Percentiles rank a stretch among this genome's conserved stretches.
Conservation (phyloP, 2,888 invertebrate genomes). For the Philopedon plagiatum region DNA sequence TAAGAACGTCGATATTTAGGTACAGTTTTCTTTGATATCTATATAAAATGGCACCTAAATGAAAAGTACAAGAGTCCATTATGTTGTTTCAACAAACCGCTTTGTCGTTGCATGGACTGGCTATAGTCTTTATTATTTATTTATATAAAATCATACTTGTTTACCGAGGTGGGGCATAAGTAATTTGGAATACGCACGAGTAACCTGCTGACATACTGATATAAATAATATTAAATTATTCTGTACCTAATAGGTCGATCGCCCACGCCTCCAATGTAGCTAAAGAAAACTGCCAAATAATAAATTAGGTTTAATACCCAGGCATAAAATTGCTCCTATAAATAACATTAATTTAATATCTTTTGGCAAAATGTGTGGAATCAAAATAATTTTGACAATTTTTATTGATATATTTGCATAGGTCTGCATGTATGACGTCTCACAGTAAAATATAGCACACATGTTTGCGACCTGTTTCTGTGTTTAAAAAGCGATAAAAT, state of each 20-base stretch:
- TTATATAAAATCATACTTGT: slow-evolving; percentile 2
- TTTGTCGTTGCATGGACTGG: neutral
- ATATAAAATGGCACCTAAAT: too few relatives aligned
- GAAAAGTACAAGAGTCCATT: too few relatives aligned
- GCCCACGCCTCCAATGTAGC: slow-evolving; percentile 1
- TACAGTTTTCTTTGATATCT: too few relatives aligned
- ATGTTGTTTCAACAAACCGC: too few relatives aligned
- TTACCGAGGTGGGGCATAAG: neutral
- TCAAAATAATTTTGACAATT: neutral
- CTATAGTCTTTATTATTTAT: neutral
- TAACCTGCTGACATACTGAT: slow-evolving; percentile 11
- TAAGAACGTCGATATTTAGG: too few relatives aligned
- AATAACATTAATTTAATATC: slow-evolving; percentile 5
- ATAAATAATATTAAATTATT: slow-evolving; percentile 12
- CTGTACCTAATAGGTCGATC: neutral
- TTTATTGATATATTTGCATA: neutral
- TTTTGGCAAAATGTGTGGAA: neutral
- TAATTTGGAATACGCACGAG: neutral
- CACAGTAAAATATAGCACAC: too few relatives aligned
- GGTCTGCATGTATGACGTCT: too few relatives aligned
- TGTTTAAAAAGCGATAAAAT: too few relatives aligned
- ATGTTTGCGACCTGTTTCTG: too few relatives aligned
- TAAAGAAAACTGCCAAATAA: slow-evolving; percentile 4
- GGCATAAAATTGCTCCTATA: neutral
- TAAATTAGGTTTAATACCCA: neutral